Evolutionary conservation across 2,888 invertebrate genomes (phyloP).

Genomic region (Cerceris ruficornis): DNA sequence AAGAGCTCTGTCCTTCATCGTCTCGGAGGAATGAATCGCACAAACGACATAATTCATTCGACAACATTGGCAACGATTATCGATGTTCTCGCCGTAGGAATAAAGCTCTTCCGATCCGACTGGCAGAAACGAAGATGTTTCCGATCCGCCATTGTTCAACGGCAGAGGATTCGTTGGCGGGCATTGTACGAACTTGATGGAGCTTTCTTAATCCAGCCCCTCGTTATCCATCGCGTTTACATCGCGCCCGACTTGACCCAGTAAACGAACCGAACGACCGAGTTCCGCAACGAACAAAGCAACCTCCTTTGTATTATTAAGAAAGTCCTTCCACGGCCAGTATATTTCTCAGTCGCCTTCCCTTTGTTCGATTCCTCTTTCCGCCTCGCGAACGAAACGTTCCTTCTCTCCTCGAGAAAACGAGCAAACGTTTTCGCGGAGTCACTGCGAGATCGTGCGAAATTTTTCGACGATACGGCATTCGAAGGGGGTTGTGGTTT

Average conservation of each 20-base stretch:
- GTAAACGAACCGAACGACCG: conserved; percentile 67
- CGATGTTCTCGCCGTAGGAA: no score
- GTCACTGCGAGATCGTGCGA: conserved; percentile 17
- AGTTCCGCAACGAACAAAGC: conserved; percentile 45
- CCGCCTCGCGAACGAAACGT: conserved; percentile 5
- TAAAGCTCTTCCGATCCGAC: neutral
- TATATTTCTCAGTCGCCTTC: neutral
- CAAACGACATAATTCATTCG: no score
- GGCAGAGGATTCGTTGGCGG: neutral
- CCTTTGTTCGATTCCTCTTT: conserved; percentile 21
- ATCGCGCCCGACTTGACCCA: conserved; percentile 64
- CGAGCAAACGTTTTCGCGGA: neutral
- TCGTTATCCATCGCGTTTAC: conserved; percentile 70
- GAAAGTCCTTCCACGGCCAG: conserved; percentile 10
- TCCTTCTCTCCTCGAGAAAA: neutral
- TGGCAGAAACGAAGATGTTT: neutral
- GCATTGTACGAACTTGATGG: conserved; percentile 65
- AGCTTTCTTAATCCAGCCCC: conserved; percentile 66
- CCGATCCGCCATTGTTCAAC: neutral
- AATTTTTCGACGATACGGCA: neutral
- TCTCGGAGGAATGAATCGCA: no score
- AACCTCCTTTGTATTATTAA: conserved; percentile 24
- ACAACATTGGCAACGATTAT: no score
- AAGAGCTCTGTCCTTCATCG: no score
- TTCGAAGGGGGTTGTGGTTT: no score